Conservation (phyloP, 1,140 invertebrate genomes). For the Drosophila elegans region DNA sequence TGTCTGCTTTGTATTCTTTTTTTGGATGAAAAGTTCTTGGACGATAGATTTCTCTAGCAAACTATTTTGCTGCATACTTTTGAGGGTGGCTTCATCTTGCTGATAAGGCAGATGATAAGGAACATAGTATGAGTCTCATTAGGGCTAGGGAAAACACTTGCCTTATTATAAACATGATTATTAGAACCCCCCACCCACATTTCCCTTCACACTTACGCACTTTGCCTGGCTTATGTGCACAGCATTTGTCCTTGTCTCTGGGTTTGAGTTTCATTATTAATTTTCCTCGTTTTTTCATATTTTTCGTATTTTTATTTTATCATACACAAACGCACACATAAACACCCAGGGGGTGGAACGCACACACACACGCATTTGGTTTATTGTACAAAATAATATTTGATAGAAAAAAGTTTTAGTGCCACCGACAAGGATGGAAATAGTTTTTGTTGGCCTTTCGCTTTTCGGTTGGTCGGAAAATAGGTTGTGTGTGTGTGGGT, state of each 20-base stretch:
- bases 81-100: slow-evolving; percentile 52
- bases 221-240: slow-evolving; percentile 49
- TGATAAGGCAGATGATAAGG: slow-evolving; percentile 46
- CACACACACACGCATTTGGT: slow-evolving; percentile 60
- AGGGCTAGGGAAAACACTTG: slow-evolving; percentile 66
- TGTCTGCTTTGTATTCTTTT: slow-evolving; percentile 52
- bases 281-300: slow-evolving; percentile 80
- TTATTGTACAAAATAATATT: slow-evolving; percentile 82
- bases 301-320: slow-evolving; percentile 83
- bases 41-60: slow-evolving; percentile 74
- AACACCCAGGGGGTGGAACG: slow-evolving; percentile 61
- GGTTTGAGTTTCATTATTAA: slow-evolving; percentile 81
- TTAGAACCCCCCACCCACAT: slow-evolving; percentile 56
- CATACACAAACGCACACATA: slow-evolving; percentile 49
- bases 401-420: slow-evolving; percentile 77
- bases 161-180: slow-evolving; percentile 83
- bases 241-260: slow-evolving; percentile 67
- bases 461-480: slow-evolving; percentile 51
- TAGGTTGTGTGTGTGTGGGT: slow-evolving; percentile 12
- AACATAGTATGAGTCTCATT: slow-evolving; percentile 43
- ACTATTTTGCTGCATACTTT: slow-evolving; percentile 64
- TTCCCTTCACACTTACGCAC: slow-evolving; percentile 10
- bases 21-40: slow-evolving; percentile 66
- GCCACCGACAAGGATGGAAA: slow-evolving; percentile 57
- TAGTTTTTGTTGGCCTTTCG: slow-evolving; percentile 55